Evolutionary conservation across 2,113 vertebrate genomes (phyloP), one percentile per base, ranked within the genome.

Genomic region (Perca fluviatilis): DNA sequence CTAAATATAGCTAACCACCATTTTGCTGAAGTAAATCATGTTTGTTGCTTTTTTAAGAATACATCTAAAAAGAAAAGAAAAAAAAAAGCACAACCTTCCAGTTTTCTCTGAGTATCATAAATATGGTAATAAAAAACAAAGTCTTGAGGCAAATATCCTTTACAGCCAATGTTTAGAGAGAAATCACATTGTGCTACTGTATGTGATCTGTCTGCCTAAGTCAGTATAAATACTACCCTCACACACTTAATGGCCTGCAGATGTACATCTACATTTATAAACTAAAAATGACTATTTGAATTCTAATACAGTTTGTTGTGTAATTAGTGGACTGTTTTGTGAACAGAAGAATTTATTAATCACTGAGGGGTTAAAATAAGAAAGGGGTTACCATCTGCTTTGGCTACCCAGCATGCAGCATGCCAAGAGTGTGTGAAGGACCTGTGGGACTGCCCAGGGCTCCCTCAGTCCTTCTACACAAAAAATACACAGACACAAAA

Each of bases 321-420:
- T 63, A 27, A 27, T 21, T 53, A 21, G 16, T 63, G 43, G 33
- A 73, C 47, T 70, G 16, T 2, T 15, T 40, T 62, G 21, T 58
- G 19, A 82, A 80, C 10, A 11, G 5, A 76, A 74, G 56, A 43
- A 25, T 68, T 68, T 71, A 73, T 82, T 66, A 83, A 68, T 80
- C 72, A 85, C 81, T 61, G 36, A 87, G 8, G 47, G 57, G 61
- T 72, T 79, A 68, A 77, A 89, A 58, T 13, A 72, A 71, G 67
- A 76, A 69, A 77, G 40, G 21, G 58, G 67, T 83, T 79, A 84
- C 86, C 89, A 88, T 92, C 85, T 89, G 85, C 65, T 89, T 79
- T 70, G 56, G 66, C 58, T 64, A 50, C 66, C 40, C 64, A 70
- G 58, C 70, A 79, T 82, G 58, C 53, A 73, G 61, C 19, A 72